Base-by-base conservation (phyloP, 2,797 vertebrate species). In the Catamblyrhynchus diadema region DNA sequence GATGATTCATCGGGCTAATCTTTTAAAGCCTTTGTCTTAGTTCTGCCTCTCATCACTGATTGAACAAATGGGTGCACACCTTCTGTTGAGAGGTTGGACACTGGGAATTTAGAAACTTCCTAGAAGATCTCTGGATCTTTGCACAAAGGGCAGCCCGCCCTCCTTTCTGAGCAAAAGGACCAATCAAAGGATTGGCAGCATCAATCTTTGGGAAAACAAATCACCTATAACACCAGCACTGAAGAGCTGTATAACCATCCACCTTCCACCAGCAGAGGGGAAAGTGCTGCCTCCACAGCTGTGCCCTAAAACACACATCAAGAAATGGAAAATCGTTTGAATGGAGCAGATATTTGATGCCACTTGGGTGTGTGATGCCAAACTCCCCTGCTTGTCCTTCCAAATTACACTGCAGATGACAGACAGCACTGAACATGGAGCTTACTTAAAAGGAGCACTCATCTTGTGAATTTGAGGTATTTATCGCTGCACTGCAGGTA, bases 141-240 rank as follows among this genome's bases (percentile, higher is more conserved):
- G 67, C 7, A 8, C 54, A 66, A 82, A 79, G 70, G 66, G 16
- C 11, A 32, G 35, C 83, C 72, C 83, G 74, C 37, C 16, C 24
- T 91, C 74, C 65, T 84, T 84, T 59, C 83, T 70, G 71, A 95
- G 79, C 50, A 78, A 95, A 93, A 53, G 54, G 83, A 93, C 59
- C 44, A 27, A 6, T 50, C 78, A 73, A 84, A 75, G 56, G 64
- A 42, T 73, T 4, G 10, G 81, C 69, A 94, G 92, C 77, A 80
- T 44, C 54, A 59, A 10, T 60, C 27, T 93, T 64, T 44, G 86
- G 80, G 88, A 90, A 80, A 87, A 51, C 14, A 42, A 86, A 94
- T 44, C 17, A 53, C 21, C 37, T 79, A 23, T 37, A 39, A 47
- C 19, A 41, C 4, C 13, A 47, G 72, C 39, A 19, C 45, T 61